Conservation (phyloP, 2,797 vertebrate genomes). For the Microchirus variegatus region DNA sequence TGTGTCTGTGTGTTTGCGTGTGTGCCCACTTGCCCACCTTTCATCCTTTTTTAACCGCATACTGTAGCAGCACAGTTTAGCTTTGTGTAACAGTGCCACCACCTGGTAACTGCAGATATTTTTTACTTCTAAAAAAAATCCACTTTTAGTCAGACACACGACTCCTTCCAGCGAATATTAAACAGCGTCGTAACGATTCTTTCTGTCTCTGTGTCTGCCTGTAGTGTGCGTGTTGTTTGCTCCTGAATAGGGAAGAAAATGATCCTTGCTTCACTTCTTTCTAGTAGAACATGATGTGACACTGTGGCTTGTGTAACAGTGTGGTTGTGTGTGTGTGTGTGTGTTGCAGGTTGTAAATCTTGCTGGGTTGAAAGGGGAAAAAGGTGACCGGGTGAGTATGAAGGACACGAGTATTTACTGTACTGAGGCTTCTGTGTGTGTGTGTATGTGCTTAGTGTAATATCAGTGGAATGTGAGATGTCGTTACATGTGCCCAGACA, state of each 20-base stretch:
- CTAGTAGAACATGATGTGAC: slow-evolving; percentile 4
- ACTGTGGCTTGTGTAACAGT: slow-evolving; percentile 16
- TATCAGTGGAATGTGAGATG: slow-evolving; percentile 52
- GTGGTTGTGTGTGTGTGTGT: slow-evolving; percentile 49
- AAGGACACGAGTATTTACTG: slow-evolving; percentile 4
- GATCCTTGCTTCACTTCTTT: slow-evolving; percentile 60
- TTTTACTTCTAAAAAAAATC: slow-evolving; percentile 1
- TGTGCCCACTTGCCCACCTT: slow-evolving; percentile 31
- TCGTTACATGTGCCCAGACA: slow-evolving; percentile 46
- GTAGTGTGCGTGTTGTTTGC: slow-evolving; percentile 78
- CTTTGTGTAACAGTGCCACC: slow-evolving; percentile 72
- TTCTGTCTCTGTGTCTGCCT: slow-evolving; percentile 44
- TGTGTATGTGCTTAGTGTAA: slow-evolving; percentile 5
- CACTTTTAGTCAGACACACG: neutral
- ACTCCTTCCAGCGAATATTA: slow-evolving; percentile 3
- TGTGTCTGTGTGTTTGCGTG: neutral
- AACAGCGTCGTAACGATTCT: slow-evolving; percentile 17
- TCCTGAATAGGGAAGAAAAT: slow-evolving; percentile 71
- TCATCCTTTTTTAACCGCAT: slow-evolving; percentile 38
- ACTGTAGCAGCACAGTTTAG: slow-evolving; percentile 26
- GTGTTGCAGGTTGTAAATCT: slow-evolving; percentile 60
- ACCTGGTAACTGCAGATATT: slow-evolving; percentile 46
- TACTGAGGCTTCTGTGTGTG: neutral
- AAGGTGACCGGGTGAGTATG: slow-evolving; percentile 67
- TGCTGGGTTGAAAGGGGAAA: slow-evolving; percentile 67